A percentile compares a stretch with the other conserved stretches of the same genome.
phyloP scores from a whole-genome alignment of 2,888 invertebrate genomes.

The Parascotia fuliginaria region DNA sequence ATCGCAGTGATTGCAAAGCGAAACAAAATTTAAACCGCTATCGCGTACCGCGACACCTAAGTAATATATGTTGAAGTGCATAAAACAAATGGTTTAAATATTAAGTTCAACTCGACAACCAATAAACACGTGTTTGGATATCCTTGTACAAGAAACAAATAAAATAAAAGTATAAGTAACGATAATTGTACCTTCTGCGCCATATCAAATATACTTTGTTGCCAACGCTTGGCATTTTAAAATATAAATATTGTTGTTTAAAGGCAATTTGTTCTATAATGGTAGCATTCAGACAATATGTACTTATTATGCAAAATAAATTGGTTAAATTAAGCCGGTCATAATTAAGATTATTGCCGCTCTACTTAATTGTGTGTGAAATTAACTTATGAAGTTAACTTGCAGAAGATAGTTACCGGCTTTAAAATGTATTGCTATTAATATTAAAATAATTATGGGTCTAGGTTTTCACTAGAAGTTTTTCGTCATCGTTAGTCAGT shows the following conservation, averaged over 20 bases:
- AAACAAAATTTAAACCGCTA: constrained; percentile 37
- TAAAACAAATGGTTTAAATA: constrained; percentile 40
- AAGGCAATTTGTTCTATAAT: constrained; percentile 14
- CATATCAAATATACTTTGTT: constrained; percentile 23
- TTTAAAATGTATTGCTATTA: neutral
- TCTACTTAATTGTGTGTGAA: constrained; percentile 32
- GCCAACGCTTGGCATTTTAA: constrained; percentile 28
- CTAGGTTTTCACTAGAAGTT: no score
- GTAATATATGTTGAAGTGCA: constrained; percentile 28
- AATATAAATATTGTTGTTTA: constrained; percentile 27
- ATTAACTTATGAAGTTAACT: constrained; percentile 32
- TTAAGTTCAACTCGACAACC: constrained; percentile 47
- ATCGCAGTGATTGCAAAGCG: constrained; percentile 1
- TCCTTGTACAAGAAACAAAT: constrained; percentile 38
- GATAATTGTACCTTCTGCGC: constrained; percentile 31
- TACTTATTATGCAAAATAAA: constrained; percentile 31
- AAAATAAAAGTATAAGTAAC: constrained; percentile 43
- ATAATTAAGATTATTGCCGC: constrained; percentile 25
- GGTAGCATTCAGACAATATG: constrained; percentile 3
- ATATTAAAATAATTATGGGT: no score
- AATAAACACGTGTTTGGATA: constrained; percentile 50
- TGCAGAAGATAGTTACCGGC: constrained; percentile 8
- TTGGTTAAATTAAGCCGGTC: constrained; percentile 20
- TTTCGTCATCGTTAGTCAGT: no score
- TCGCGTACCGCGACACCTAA: constrained; percentile 13